Conservation (phyloP, 2,888 invertebrate genomes). For the Harmothoe impar region DNA sequence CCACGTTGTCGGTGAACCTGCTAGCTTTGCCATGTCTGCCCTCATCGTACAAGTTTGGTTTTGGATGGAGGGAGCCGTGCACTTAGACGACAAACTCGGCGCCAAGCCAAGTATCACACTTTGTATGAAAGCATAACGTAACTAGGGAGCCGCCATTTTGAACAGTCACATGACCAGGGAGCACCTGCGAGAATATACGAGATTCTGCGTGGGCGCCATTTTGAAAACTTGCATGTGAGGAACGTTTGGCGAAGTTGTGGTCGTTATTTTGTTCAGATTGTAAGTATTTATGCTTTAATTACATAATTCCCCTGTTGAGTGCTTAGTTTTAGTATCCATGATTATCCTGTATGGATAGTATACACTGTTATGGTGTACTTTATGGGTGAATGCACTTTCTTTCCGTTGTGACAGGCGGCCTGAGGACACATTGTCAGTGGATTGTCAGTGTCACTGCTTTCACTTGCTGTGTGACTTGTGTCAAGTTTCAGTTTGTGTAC, state of each 20-base stretch:
- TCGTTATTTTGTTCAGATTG: constrained; percentile 11
- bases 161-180: constrained; percentile 24
- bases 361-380: not conserved
- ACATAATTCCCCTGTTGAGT: not conserved
- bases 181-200: constrained; percentile 56
- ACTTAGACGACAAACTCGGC: not conserved
- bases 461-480: not conserved
- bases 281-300: not conserved
- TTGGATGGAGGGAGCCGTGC: not conserved
- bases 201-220: constrained; percentile 45
- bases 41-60: not conserved
- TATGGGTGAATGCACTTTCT: not conserved
- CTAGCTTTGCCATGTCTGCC: not conserved
- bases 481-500: not conserved
- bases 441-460: not conserved
- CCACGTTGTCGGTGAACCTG: not conserved
- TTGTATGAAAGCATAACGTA: not conserved
- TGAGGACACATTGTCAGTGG: not conserved
- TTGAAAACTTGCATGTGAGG: constrained; percentile 54
- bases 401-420: not conserved
- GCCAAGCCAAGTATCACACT: not conserved
- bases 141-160: constrained; percentile 58
- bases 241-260: not conserved
- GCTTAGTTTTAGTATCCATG: not conserved
- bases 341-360: not conserved